Evolutionary conservation across 2,797 vertebrate species (phyloP).

Genomic region (Cuniculus paca): DNA sequence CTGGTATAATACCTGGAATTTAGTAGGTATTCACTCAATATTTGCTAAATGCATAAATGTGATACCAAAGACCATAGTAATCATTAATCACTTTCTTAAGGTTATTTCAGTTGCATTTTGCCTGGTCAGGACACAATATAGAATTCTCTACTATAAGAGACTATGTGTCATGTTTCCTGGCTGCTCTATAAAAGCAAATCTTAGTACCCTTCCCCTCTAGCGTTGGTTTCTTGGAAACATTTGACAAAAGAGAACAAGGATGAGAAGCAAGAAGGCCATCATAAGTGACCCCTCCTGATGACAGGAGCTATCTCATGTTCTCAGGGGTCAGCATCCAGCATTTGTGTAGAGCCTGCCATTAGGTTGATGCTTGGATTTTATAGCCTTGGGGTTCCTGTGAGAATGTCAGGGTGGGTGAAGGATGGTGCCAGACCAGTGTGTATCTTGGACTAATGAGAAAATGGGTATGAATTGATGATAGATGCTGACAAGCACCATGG

Average conservation of each 20-base stretch:
- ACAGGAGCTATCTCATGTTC: not conserved
- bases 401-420: not conserved
- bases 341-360: not conserved
- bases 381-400: not conserved
- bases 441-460: not conserved
- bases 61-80: not conserved
- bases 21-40: not conserved
- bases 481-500: not conserved
- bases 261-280: not conserved
- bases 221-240: constrained; percentile 14
- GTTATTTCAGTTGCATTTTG: not conserved
- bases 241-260: not conserved
- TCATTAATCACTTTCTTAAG: not conserved
- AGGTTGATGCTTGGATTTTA: not conserved
- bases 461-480: not conserved
- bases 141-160: not conserved
- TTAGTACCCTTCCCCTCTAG: not conserved
- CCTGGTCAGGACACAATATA: not conserved
- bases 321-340: not conserved
- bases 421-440: too few species aligned
- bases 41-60: not conserved
- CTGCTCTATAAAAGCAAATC: not conserved
- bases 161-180: not conserved
- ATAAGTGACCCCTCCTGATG: not conserved
- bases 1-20: not conserved